These are phyloP conservation scores for Neoseiulus cucumeris DNA, from an alignment of 1,140 invertebrate genomes.

Conservation along the genomic window DNA sequence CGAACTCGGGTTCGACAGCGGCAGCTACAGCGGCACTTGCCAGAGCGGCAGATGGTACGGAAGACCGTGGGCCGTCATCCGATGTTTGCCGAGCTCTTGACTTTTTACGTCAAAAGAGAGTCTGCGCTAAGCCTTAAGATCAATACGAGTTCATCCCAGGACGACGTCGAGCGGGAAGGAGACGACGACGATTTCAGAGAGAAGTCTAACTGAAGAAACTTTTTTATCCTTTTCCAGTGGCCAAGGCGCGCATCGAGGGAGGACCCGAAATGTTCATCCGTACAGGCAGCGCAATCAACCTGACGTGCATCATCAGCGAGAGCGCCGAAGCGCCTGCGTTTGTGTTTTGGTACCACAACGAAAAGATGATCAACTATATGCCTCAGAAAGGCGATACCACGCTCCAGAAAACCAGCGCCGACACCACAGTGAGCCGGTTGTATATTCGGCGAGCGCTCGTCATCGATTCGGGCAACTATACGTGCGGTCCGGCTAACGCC, in stretches of 20 bases:
- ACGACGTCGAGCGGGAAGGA: too few relatives aligned
- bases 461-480: constrained; percentile 64
- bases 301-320: constrained; percentile 69
- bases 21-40: too few relatives aligned
- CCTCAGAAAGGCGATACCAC: constrained; percentile 16
- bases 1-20: too few relatives aligned
- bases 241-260: constrained; percentile 65
- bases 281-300: constrained; percentile 71
- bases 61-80: too few relatives aligned
- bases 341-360: constrained; percentile 60
- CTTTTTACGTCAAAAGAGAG: too few relatives aligned
- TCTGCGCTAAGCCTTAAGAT: too few relatives aligned
- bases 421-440: constrained; percentile 37
- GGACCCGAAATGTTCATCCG: constrained; percentile 73
- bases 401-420: constrained; percentile 11
- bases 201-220: neutral
- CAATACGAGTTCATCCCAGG: too few relatives aligned
- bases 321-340: constrained; percentile 74
- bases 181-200: too few relatives aligned
- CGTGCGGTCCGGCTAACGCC: constrained; percentile 62
- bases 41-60: too few relatives aligned
- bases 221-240: constrained; percentile 43
- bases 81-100: too few relatives aligned
- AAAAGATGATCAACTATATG: constrained; percentile 23
- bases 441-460: constrained; percentile 44